Percentiles rank a stretch among this genome's conserved stretches.
These are phyloP conservation scores for Sympetrum striolatum DNA, from an alignment of 2,888 invertebrate species.

Conservation along the genomic window DNA sequence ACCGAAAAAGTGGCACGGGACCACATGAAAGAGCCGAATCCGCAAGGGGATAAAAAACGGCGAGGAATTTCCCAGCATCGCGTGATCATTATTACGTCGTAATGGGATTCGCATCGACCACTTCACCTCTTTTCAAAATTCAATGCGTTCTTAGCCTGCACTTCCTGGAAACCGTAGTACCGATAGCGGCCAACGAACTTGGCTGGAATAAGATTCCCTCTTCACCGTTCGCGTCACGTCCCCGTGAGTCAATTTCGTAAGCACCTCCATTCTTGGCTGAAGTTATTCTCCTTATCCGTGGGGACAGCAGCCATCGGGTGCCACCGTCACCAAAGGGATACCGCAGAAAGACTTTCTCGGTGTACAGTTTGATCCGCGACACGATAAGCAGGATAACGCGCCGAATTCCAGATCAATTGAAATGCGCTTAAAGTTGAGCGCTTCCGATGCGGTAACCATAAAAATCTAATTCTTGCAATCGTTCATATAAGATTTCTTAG, in stretches of 20 bases:
- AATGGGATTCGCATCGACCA: neutral
- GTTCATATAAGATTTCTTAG: no score
- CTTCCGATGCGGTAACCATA: no score
- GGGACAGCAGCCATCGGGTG: neutral
- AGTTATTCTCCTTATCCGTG: neutral
- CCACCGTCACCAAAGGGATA: neutral
- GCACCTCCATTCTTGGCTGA: neutral
- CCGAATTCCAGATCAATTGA: no score
- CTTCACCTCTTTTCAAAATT: neutral
- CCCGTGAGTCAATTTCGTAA: neutral
- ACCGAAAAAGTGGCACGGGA: no score
- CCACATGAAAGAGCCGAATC: no score
- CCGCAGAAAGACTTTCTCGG: neutral
- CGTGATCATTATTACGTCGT: neutral
- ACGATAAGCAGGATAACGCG: no score
- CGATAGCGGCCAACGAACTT: neutral
- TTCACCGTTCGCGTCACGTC: neutral
- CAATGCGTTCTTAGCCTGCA: neutral
- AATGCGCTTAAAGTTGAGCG: no score
- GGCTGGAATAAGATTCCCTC: neutral
- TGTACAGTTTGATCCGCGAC: neutral
- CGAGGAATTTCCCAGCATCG: no score
- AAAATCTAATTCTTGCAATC: no score
- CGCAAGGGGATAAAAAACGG: no score
- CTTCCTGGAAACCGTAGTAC: neutral